These are phyloP conservation scores for Psilopsiagon aurifrons DNA, from an alignment of 2,113 vertebrate genomes.

Conservation along the genomic window DNA sequence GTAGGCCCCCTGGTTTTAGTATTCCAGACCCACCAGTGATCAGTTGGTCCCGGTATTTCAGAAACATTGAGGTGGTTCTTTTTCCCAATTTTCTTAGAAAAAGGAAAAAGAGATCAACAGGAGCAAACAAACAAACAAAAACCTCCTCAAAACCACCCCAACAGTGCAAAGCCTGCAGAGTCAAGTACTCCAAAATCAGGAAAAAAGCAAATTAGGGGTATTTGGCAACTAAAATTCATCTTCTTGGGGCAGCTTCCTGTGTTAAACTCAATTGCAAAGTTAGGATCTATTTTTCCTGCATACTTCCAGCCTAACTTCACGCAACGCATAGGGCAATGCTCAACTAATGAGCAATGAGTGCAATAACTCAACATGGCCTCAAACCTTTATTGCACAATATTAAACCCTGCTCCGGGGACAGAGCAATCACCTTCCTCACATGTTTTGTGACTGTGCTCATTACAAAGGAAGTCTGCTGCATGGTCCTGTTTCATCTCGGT, in stretches of 20 bases:
- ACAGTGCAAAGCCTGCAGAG: neutral
- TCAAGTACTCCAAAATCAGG: neutral
- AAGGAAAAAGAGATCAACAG: neutral
- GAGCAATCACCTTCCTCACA: neutral
- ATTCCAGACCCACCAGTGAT: neutral
- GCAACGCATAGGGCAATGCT: neutral
- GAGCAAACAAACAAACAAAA: neutral
- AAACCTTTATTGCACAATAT: neutral
- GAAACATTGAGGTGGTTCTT: rapidly evolving
- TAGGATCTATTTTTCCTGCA: neutral
- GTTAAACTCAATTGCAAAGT: neutral
- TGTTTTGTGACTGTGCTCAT: rapidly evolving
- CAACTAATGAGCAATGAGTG: neutral
- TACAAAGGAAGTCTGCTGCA: neutral
- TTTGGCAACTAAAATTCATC: neutral
- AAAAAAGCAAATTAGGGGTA: neutral
- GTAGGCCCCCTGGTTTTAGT: neutral
- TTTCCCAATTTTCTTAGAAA: neutral
- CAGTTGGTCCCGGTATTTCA: neutral
- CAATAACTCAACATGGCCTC: neutral
- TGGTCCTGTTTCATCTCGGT: neutral
- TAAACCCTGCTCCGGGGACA: neutral
- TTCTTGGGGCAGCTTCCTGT: neutral
- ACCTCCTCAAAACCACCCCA: neutral
- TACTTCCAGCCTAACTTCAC: neutral